These are phyloP conservation scores for Thunnus albacares DNA, from an alignment of 2,797 vertebrate genomes.

Conservation along the genomic window DNA sequence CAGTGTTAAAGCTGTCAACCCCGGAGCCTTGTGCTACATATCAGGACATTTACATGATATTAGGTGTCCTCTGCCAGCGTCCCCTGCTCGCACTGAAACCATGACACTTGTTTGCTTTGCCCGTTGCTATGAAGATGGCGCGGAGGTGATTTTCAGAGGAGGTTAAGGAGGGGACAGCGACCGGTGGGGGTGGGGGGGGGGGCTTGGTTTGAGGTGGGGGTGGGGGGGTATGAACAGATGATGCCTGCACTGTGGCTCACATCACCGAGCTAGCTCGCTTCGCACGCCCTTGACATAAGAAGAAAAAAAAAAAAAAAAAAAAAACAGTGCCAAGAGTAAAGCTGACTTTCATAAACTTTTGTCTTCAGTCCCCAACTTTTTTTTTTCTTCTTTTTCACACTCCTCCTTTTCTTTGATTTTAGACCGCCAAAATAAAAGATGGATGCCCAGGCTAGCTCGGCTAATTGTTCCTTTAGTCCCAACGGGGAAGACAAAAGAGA, in stretches of 20 bases:
- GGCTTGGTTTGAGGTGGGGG: no score
- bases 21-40: constrained; percentile 77
- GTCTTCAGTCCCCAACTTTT: neutral
- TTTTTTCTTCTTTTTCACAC: neutral
- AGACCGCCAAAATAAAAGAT: constrained; percentile 52
- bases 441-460: constrained; percentile 43
- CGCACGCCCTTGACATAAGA: constrained; percentile 14
- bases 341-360: neutral
- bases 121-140: constrained; percentile 81
- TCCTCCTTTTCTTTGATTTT: neutral
- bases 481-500: constrained; percentile 83
- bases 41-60: constrained; percentile 88
- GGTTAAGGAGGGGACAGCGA: constrained; percentile 59
- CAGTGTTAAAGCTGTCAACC: constrained; percentile 85
- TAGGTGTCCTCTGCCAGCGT: constrained; percentile 77
- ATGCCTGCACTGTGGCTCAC: constrained; percentile 32
- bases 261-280: constrained; percentile 21
- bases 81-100: constrained; percentile 76
- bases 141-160: constrained; percentile 75
- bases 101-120: constrained; percentile 86
- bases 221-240: constrained; percentile 26
- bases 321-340: neutral
- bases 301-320: neutral
- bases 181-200: neutral
- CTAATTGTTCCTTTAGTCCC: constrained; percentile 78